phyloP scores from a whole-genome alignment of 2,113 vertebrate genomes.

The Gymnarchus niloticus region DNA sequence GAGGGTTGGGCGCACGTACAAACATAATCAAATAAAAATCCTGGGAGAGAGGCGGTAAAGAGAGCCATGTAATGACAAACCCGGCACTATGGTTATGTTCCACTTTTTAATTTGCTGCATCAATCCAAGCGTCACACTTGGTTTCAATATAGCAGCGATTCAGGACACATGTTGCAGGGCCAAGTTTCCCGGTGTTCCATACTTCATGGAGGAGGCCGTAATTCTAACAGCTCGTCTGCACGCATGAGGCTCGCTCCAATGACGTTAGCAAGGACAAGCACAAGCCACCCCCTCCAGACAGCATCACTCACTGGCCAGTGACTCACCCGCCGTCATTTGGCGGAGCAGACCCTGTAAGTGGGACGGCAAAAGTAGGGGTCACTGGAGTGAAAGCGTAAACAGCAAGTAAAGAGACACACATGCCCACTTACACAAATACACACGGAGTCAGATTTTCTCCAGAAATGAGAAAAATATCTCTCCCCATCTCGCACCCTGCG shows the following conservation, averaged over 20 bases:
- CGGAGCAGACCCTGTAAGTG: not conserved
- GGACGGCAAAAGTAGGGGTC: not conserved
- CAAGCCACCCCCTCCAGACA: not conserved
- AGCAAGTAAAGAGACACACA: not conserved
- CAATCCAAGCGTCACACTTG: not conserved
- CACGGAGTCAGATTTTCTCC: not conserved
- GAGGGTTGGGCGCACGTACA: not conserved
- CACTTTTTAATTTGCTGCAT: conserved; percentile 13
- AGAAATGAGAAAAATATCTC: not conserved
- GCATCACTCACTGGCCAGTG: not conserved
- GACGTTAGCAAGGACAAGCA: not conserved
- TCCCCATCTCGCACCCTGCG: not conserved
- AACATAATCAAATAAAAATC: not conserved
- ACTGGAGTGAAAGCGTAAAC: not conserved
- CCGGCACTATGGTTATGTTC: not conserved
- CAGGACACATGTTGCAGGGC: not conserved
- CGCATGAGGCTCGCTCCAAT: not conserved
- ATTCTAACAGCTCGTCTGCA: not conserved
- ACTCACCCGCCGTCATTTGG: not conserved
- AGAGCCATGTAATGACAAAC: not conserved
- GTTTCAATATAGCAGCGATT: not conserved
- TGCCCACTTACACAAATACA: not conserved
- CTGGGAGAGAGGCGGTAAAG: not conserved
- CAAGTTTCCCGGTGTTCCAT: not conserved
- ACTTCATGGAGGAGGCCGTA: not conserved